Percentiles rank a stretch among this genome's conserved stretches.
Evolutionary conservation across 2,797 vertebrate species (phyloP).

Genomic region (Pangasius larnaudii): DNA sequence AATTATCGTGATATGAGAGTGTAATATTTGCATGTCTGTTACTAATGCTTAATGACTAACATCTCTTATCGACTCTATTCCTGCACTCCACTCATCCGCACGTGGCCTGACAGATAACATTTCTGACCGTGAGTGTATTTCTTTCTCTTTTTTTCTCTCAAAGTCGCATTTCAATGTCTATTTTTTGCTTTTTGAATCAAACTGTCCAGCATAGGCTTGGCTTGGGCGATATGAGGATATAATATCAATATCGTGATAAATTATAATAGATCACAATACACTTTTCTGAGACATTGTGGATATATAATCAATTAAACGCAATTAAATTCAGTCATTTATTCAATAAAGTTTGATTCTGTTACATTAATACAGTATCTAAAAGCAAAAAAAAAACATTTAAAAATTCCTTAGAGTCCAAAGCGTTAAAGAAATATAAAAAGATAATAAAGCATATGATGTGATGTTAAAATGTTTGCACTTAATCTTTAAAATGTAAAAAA

Average conservation of each 20-base stretch:
- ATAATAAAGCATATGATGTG: neutral
- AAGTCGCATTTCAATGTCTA: neutral
- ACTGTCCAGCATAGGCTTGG: too few species aligned
- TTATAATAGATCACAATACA: neutral
- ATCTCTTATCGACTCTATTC: neutral
- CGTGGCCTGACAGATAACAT: slow-evolving; percentile 50
- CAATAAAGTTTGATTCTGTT: neutral
- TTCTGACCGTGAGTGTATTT: slow-evolving; percentile 55
- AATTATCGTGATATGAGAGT: neutral
- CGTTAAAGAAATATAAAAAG: neutral
- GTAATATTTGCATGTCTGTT: neutral
- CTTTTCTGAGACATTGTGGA: neutral
- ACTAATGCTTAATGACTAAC: neutral
- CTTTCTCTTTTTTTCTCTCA: neutral
- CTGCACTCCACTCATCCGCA: neutral
- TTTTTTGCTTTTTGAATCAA: neutral
- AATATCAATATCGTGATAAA: neutral
- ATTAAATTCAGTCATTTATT: neutral
- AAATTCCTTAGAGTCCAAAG: neutral
- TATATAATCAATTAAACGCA: neutral
- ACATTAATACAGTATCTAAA: neutral
- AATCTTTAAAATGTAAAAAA: neutral
- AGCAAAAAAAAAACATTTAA: neutral
- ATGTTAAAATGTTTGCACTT: neutral
- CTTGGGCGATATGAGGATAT: neutral